phyloP scores from a whole-genome alignment of 1,140 invertebrate genomes.

The Holotrichia oblita region DNA sequence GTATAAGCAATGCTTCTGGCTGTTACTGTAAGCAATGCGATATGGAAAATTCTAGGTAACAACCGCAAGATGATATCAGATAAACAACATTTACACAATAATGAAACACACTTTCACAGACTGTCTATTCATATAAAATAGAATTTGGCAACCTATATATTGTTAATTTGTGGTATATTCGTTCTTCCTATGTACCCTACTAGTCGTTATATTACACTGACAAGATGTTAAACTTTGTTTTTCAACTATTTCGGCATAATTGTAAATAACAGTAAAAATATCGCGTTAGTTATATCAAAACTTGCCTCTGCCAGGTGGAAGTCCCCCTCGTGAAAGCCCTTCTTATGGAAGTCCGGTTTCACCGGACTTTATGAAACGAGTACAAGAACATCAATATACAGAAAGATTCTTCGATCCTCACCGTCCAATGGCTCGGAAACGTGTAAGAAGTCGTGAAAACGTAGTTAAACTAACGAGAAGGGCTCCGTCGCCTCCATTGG shows the following conservation, averaged over 20 bases:
- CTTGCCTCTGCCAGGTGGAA: conserved; percentile 12
- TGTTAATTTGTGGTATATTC: no score
- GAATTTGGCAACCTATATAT: no score
- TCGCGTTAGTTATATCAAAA: conserved; percentile 12
- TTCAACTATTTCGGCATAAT: conserved; percentile 1
- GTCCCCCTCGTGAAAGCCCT: background rate
- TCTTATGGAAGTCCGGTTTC: conserved; percentile 18
- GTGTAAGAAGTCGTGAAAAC: conserved; percentile 1
- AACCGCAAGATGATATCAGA: no score
- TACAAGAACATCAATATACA: conserved; percentile 37
- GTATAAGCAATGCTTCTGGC: background rate
- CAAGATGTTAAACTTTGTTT: background rate
- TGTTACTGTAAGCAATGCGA: background rate
- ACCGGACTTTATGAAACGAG: conserved; percentile 9
- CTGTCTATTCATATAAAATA: no score
- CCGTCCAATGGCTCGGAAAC: conserved; percentile 22
- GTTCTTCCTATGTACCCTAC: no score
- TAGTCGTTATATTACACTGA: background rate
- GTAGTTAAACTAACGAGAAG: background rate
- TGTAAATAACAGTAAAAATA: background rate
- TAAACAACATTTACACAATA: no score
- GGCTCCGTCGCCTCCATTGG: conserved; percentile 10
- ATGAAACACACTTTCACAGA: no score
- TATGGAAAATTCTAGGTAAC: background rate
- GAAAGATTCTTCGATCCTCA: conserved; percentile 18